A percentile compares a stretch with the other conserved stretches of the same genome.
Conservation (phyloP, 2,888 invertebrate genomes). For the Crioceris asparagi region DNA sequence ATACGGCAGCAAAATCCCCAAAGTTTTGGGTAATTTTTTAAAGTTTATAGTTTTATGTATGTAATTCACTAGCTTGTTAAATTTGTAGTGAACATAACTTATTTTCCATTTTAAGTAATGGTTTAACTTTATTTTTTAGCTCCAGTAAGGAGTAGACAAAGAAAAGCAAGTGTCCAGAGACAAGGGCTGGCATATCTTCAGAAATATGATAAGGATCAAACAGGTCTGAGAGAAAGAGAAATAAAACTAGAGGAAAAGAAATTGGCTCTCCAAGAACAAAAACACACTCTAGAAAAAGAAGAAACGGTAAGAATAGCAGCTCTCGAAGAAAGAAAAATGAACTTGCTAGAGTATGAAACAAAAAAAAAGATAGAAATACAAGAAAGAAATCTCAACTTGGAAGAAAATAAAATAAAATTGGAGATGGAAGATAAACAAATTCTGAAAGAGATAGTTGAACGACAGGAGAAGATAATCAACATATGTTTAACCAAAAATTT, state of each 20-base stretch:
- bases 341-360: not conserved
- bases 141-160: not conserved
- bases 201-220: not conserved
- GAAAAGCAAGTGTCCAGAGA: not conserved
- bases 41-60: too few relatives aligned
- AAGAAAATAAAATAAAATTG: too few relatives aligned
- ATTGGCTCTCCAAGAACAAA: not conserved
- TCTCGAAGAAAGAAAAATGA: not conserved
- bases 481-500: too few relatives aligned
- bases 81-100: not conserved
- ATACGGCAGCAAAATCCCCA: too few relatives aligned
- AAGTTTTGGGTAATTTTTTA: too few relatives aligned
- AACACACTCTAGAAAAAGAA: not conserved
- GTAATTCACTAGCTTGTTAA: slow-evolving; percentile 1
- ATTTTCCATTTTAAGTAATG: slow-evolving; percentile 2
- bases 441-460: too few relatives aligned
- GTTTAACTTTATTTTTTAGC: slow-evolving; percentile 2
- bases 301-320: not conserved
- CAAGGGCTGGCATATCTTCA: not conserved
- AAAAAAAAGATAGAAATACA: slow-evolving; percentile 1
- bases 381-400: too few relatives aligned
- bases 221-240: not conserved
- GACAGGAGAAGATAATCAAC: too few relatives aligned
- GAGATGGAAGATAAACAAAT: too few relatives aligned
- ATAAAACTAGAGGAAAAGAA: slow-evolving; percentile 1